Evolutionary conservation across 1,140 invertebrate species (phyloP).

Genomic region (Watersipora subatra): DNA sequence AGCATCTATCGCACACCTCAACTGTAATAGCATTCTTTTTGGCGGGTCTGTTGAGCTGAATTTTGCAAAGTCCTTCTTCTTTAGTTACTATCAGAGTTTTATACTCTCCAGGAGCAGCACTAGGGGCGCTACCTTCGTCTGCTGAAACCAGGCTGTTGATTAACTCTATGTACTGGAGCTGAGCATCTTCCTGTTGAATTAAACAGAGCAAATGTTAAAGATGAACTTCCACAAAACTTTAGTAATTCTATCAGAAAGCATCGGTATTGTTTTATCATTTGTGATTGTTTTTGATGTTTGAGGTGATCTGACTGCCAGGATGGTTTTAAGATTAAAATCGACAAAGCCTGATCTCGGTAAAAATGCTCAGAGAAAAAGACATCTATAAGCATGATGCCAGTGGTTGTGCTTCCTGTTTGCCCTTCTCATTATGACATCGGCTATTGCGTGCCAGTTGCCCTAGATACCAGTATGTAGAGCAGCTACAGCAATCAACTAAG

Average conservation of each 20-base stretch:
- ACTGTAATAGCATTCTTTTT: constrained; percentile 64
- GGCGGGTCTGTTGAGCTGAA: constrained; percentile 49
- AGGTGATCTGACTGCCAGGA: too few relatives aligned
- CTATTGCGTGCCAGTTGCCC: too few relatives aligned
- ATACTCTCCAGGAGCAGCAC: constrained; percentile 16
- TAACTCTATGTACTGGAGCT: constrained; percentile 26
- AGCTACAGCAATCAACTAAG: too few relatives aligned
- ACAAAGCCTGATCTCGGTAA: not conserved
- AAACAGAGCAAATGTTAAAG: too few relatives aligned
- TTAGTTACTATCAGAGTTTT: constrained; percentile 20
- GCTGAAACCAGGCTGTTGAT: constrained; percentile 26
- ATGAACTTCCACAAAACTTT: too few relatives aligned
- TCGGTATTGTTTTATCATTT: too few relatives aligned
- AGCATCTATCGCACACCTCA: constrained; percentile 31
- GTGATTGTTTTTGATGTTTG: too few relatives aligned
- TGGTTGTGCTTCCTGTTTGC: too few relatives aligned
- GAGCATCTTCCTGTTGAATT: constrained; percentile 34
- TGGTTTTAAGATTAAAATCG: too few relatives aligned
- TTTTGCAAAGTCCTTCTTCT: constrained; percentile 46
- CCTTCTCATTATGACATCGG: too few relatives aligned
- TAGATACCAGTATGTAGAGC: too few relatives aligned
- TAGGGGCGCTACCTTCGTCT: not conserved
- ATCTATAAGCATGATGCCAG: not conserved
- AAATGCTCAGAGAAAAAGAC: not conserved
- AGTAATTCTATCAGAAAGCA: too few relatives aligned